Conservation (phyloP, 2,113 vertebrate genomes). For the Phodopus roborovskii region DNA sequence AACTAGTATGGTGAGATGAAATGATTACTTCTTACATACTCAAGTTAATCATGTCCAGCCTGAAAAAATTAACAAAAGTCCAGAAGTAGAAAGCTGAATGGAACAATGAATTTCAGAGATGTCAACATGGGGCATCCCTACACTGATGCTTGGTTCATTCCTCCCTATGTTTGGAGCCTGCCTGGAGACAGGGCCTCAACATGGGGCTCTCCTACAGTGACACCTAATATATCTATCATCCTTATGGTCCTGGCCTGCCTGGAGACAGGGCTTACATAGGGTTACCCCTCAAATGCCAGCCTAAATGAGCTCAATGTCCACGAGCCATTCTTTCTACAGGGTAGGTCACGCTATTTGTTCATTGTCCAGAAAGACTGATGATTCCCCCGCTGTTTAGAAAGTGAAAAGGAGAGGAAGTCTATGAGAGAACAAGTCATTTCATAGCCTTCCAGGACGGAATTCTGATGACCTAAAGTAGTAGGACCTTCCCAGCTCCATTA, state of each 20-base stretch:
- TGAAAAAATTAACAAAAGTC: not conserved
- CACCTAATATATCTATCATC: too few relatives aligned
- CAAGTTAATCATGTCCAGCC: not conserved
- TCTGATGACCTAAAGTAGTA: not conserved
- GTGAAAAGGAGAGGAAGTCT: not conserved
- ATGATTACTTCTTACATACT: not conserved
- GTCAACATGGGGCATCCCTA: not conserved
- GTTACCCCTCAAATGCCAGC: not conserved
- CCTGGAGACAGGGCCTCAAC: not conserved
- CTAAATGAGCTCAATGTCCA: not conserved
- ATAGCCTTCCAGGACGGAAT: not conserved
- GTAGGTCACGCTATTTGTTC: not conserved
- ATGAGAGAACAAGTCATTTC: not conserved
- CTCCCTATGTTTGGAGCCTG: not conserved
- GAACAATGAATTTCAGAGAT: not conserved
- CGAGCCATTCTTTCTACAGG: not conserved
- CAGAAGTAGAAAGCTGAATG: not conserved
- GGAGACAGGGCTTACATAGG: not conserved
- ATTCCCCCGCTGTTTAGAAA: not conserved
- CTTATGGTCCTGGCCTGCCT: not conserved
- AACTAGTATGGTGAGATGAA: not conserved
- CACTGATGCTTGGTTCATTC: fast-evolving
- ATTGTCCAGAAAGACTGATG: not conserved
- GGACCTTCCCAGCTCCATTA: not conserved
- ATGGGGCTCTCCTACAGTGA: not conserved